Percentiles rank a stretch among this genome's conserved stretches.
Conservation (phyloP, 2,888 invertebrate genomes). For the Fissipunctia ypsillon region DNA sequence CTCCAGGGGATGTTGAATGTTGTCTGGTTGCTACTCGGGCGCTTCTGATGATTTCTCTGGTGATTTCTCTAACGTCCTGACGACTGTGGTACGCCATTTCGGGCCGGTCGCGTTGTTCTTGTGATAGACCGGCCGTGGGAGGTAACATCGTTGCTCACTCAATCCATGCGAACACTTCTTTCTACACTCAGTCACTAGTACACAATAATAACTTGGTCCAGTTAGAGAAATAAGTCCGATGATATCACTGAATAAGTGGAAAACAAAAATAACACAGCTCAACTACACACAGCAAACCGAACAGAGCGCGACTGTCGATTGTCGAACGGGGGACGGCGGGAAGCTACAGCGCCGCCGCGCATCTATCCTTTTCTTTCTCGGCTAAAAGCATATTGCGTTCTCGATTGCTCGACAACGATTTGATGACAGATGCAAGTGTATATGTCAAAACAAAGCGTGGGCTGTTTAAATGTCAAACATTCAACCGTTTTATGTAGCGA, state of each 20-base stretch:
- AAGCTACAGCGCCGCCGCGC: constrained; percentile 88
- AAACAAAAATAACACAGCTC: constrained; percentile 77
- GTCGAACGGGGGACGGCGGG: constrained; percentile 87
- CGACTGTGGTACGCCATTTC: constrained; percentile 89
- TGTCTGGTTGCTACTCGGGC: constrained; percentile 85
- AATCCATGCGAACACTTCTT: constrained; percentile 84
- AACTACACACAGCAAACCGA: constrained; percentile 84
- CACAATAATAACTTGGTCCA: constrained; percentile 68
- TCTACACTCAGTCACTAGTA: constrained; percentile 75
- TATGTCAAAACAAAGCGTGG: constrained; percentile 90
- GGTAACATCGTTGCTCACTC: constrained; percentile 87
- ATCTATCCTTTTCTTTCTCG: constrained; percentile 75
- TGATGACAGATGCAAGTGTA: constrained; percentile 81
- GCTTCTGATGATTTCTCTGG: constrained; percentile 87
- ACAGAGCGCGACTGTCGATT: constrained; percentile 88
- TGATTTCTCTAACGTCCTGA: constrained; percentile 86
- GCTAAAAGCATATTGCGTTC: constrained; percentile 67
- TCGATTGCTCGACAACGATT: constrained; percentile 78
- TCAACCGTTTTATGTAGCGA: constrained; percentile 76
- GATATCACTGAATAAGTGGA: constrained; percentile 65
- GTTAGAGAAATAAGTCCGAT: constrained; percentile 59
- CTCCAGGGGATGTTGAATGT: constrained; percentile 87
- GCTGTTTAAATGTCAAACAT: constrained; percentile 83
- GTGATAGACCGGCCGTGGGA: constrained; percentile 88
- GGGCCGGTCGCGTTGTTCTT: constrained; percentile 87